phyloP scores from a whole-genome alignment of 2,797 vertebrate genomes.

The Podargus strigoides region DNA sequence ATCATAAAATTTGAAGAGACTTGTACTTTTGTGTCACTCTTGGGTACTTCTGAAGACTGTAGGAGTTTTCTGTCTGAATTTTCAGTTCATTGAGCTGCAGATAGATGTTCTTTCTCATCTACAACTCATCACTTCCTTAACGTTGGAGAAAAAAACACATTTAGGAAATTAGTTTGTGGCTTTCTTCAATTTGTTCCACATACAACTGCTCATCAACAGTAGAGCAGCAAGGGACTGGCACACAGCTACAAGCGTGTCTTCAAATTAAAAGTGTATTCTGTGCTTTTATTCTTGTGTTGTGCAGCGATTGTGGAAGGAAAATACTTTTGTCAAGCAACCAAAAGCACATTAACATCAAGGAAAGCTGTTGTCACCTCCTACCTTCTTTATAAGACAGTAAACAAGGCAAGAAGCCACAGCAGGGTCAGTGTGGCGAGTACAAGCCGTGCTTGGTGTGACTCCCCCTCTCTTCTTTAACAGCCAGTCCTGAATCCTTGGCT shows the following conservation, averaged over 20 bases:
- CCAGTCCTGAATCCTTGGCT: background rate
- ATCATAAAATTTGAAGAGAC: constrained; percentile 34
- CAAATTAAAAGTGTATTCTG: constrained; percentile 5
- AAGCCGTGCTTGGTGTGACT: background rate
- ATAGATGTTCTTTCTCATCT: constrained; percentile 48
- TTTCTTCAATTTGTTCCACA: constrained; percentile 50
- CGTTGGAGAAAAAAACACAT: constrained; percentile 1
- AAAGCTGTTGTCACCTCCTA: background rate
- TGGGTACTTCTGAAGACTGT: background rate
- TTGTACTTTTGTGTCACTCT: constrained; percentile 31
- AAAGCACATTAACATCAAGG: background rate
- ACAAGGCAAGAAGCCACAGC: background rate
- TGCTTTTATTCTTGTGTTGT: background rate
- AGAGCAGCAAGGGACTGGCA: background rate
- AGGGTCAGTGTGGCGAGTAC: background rate
- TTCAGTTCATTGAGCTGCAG: constrained; percentile 52
- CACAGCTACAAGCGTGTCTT: background rate
- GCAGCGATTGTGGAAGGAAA: background rate
- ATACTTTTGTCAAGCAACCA: background rate
- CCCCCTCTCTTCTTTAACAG: background rate
- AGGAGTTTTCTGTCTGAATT: constrained; percentile 38
- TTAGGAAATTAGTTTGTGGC: constrained; percentile 48
- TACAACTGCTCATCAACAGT: background rate
- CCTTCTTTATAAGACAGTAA: background rate
- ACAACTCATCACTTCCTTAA: constrained; percentile 43